Base-by-base conservation (phyloP, 2,113 vertebrate genomes). In the Grallaria varia region DNA sequence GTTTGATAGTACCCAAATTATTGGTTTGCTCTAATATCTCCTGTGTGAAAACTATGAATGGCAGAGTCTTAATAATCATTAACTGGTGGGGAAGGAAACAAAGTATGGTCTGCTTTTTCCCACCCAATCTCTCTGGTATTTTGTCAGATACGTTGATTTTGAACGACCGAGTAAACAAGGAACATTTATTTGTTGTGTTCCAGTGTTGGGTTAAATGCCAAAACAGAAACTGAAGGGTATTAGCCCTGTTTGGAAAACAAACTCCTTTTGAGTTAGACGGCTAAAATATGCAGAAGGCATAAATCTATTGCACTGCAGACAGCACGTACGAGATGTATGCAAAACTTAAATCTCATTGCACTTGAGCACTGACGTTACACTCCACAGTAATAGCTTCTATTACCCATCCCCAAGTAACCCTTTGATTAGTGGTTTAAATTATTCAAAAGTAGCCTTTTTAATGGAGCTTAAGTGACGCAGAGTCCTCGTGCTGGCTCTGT, bases 371-470 rank as follows among this genome's bases (percentile, higher is more conserved):
- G 85, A 88, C 1, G 4, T 81, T 84, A 5, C 23, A 56, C 79
- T 84, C 89, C 55, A 62, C 23, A 62, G 74, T 73, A 94, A 95
- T 22, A 79, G 83, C 91, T 92, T 55, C 59, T 94, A 71, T 64
- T 64, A 35, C 87, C 95, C 92, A 95, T 85, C 87, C 89, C 92
- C 81, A 88, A 96, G 88, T 72, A 95, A 93, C 83, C 80, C 73
- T 93, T 66, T 90, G 88, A 96, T 94, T 93, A 92, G 83, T 21
- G 80, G 40, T 55, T 93, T 95, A 90, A 96, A 97, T 95, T 86
- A 93, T 93, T 94, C 95, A 95, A 50, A 96, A 95, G 89, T 76
- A 87, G 72, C 56, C 78, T 89, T 94, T 96, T 87, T 84, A 94
- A 91, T 89, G 86, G 93, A 55, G 84, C 73, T 75, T 84, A 94